Percentiles rank a stretch among this genome's conserved stretches.
These are phyloP conservation scores for Autographa pulchrina DNA, from an alignment of 2,888 invertebrate species.

Conservation along the genomic window DNA sequence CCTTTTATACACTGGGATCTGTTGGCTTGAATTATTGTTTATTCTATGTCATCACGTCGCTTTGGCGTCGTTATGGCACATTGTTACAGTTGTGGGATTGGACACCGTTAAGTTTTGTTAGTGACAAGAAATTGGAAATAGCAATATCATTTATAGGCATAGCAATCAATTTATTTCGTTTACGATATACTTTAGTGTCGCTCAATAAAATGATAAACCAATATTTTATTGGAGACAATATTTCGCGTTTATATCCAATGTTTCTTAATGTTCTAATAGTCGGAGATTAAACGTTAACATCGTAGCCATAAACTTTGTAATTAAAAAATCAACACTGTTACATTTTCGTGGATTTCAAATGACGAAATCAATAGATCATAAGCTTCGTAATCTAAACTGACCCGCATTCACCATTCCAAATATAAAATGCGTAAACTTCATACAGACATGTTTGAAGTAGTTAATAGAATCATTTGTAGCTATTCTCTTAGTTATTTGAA, in stretches of 20 bases:
- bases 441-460: constrained; percentile 52
- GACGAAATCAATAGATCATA: constrained; percentile 36
- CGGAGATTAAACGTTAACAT: neutral
- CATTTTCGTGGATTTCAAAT: constrained; percentile 21
- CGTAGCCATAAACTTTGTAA: neutral
- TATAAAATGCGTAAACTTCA: constrained; percentile 37
- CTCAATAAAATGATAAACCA: neutral
- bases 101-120: constrained; percentile 27
- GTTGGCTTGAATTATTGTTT: constrained; percentile 77
- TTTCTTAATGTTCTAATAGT: neutral
- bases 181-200: neutral
- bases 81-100: constrained; percentile 29
- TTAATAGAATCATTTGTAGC: constrained; percentile 70
- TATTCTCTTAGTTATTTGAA: constrained; percentile 73
- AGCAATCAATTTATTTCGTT: neutral
- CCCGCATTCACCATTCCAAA: constrained; percentile 47
- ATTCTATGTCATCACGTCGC: constrained; percentile 70
- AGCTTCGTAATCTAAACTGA: constrained; percentile 39
- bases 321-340: neutral
- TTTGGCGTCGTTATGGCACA: constrained; percentile 53
- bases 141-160: constrained; percentile 10
- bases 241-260: neutral
- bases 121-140: neutral
- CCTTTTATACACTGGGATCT: constrained; percentile 78
- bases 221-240: neutral